Percentiles rank a stretch among this genome's conserved stretches.
Evolutionary conservation across 2,113 vertebrate genomes (phyloP).

Genomic region (Pygoscelis adeliae): DNA sequence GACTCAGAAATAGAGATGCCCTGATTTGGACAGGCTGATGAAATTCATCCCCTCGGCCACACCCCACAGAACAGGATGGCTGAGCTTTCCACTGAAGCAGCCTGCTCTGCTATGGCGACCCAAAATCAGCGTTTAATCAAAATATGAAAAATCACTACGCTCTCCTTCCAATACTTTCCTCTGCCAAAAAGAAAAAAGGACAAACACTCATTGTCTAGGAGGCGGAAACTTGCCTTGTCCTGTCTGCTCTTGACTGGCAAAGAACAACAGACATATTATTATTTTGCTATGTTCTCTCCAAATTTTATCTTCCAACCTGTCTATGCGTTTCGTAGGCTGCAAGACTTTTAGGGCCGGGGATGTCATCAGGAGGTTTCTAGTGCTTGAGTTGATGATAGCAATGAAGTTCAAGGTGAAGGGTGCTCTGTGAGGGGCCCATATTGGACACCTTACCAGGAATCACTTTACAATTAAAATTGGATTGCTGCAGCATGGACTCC

Average conservation of each 20-base stretch:
- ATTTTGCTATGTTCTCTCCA: background rate
- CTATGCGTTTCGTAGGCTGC: background rate
- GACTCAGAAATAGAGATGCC: background rate
- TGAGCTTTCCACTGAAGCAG: background rate
- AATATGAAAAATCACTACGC: background rate
- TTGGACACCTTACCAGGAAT: background rate
- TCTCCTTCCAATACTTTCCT: background rate
- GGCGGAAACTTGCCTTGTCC: background rate
- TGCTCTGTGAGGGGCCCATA: rapidly evolving
- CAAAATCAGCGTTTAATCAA: background rate
- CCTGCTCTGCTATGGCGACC: background rate
- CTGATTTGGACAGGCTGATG: background rate
- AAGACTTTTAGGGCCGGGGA: background rate
- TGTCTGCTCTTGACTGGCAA: background rate
- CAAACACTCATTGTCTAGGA: background rate
- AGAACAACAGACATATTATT: background rate
- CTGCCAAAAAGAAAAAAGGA: background rate
- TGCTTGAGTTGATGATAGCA: background rate
- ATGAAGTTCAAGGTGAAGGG: background rate
- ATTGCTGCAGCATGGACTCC: background rate
- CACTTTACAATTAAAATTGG: background rate
- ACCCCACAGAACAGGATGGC: background rate
- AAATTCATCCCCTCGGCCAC: background rate
- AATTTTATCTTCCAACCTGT: background rate
- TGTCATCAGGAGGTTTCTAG: background rate